Percentiles rank a stretch among this genome's conserved stretches.
Conservation (phyloP, 92 coral and sea anemone genomes). For the Galaxea fascicularis region DNA sequence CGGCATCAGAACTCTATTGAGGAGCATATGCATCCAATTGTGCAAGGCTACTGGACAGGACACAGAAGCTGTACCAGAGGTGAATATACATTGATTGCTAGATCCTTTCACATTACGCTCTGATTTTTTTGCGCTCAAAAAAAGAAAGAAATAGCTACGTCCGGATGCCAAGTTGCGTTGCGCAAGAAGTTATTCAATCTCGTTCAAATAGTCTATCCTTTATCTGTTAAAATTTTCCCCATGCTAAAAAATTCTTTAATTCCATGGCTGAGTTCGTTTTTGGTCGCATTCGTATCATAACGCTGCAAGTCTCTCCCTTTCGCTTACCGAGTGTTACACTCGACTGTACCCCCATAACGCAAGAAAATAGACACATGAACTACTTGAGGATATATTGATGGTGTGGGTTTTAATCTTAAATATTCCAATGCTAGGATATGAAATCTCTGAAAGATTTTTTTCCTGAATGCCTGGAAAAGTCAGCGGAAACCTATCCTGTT, state of each 20-base stretch:
- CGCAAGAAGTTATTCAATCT: no score
- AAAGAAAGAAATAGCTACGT: no score
- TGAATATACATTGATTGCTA: not conserved
- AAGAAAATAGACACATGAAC: no score
- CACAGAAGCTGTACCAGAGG: conserved; percentile 87
- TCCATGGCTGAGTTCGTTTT: no score
- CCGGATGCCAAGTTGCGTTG: no score
- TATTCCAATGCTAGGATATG: conserved; percentile 70
- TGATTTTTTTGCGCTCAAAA: no score
- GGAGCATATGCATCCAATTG: conserved; percentile 87
- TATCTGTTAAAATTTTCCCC: no score
- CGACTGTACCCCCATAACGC: no score
- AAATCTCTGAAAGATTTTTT: conserved; percentile 83
- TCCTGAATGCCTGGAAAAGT: conserved; percentile 83
- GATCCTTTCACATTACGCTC: not conserved
- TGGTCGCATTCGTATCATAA: no score
- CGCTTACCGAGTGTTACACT: not conserved
- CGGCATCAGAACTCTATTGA: conserved; percentile 80
- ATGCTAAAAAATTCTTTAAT: no score
- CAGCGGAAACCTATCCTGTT: conserved; percentile 79
- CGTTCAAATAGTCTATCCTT: no score
- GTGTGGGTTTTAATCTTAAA: not conserved
- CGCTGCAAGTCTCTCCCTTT: not conserved
- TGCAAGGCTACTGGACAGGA: conserved; percentile 83
- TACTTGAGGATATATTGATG: no score